A percentile compares a stretch with the other conserved stretches of the same genome.
These are phyloP conservation scores for Pandemis heparana DNA, from an alignment of 2,888 invertebrate species.

Conservation along the genomic window DNA sequence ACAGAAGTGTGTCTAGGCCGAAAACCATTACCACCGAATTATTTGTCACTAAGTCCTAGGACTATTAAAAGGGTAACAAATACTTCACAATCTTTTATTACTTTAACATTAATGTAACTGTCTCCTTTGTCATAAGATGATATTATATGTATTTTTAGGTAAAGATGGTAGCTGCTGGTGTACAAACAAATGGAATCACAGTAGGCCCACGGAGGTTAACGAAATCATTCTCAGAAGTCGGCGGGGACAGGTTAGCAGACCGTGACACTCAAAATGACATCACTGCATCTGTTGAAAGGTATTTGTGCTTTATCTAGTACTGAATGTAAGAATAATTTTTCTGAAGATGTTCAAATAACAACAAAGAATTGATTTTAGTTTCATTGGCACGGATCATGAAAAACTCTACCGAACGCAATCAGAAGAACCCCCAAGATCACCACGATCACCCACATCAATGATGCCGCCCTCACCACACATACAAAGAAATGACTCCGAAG, in stretches of 20 bases:
- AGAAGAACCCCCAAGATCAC: conserved; percentile 93
- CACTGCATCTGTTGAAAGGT: conserved; percentile 72
- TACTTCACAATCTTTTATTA: neutral
- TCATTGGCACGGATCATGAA: conserved; percentile 87
- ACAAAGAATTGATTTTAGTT: conserved; percentile 57
- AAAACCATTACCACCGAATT: conserved; percentile 89
- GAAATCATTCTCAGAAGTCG: conserved; percentile 93
- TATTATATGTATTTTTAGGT: conserved; percentile 78
- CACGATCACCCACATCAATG: conserved; percentile 85
- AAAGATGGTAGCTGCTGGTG: conserved; percentile 95
- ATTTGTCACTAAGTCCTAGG: conserved; percentile 91
- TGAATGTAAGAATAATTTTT: too few species aligned
- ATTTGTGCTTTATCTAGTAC: conserved; percentile 14
- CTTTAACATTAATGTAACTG: neutral
- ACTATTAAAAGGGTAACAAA: conserved; percentile 90
- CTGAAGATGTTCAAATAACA: too few species aligned
- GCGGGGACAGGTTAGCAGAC: conserved; percentile 71
- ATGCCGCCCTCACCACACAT: conserved; percentile 78
- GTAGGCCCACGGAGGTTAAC: conserved; percentile 88
- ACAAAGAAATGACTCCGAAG: conserved; percentile 76
- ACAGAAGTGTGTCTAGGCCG: conserved; percentile 91
- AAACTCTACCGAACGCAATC: conserved; percentile 93
- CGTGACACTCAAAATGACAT: conserved; percentile 68
- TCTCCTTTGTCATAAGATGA: neutral
- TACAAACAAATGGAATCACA: conserved; percentile 93